Evolutionary conservation across 2,888 invertebrate genomes (phyloP).

Genomic region (Netelia fuscicornis): DNA sequence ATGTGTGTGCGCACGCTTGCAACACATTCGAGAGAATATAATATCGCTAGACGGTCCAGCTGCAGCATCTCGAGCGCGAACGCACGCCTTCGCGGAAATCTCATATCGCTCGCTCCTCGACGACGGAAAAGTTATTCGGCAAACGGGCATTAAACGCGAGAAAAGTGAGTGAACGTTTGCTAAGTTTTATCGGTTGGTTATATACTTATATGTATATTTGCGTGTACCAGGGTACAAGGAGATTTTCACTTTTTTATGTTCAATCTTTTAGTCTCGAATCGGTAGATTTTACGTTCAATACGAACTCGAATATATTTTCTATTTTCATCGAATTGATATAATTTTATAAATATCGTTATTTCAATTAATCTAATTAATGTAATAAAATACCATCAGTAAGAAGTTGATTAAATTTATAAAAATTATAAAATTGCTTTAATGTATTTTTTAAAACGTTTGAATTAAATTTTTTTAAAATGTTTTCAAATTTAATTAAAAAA

Average conservation of each 20-base stretch:
- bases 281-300: no score
- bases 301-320: no score
- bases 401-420: no score
- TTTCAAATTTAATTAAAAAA: no score
- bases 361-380: background rate
- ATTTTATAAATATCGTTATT: no score
- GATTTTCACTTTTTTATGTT: background rate
- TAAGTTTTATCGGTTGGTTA: background rate
- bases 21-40: constrained; percentile 31
- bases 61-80: constrained; percentile 47
- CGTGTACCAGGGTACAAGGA: background rate
- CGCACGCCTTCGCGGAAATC: constrained; percentile 54
- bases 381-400: background rate
- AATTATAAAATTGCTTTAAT: background rate
- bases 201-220: background rate
- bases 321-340: no score
- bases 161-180: constrained; percentile 14
- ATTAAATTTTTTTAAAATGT: no score
- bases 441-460: no score
- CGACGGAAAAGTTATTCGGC: constrained; percentile 49
- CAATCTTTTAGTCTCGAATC: no score
- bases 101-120: constrained; percentile 51
- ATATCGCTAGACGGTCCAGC: constrained; percentile 56
- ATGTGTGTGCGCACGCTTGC: background rate
- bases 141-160: constrained; percentile 30